Evolutionary conservation across 2,888 invertebrate genomes (phyloP).

Genomic region (Leistus spinibarbis): DNA sequence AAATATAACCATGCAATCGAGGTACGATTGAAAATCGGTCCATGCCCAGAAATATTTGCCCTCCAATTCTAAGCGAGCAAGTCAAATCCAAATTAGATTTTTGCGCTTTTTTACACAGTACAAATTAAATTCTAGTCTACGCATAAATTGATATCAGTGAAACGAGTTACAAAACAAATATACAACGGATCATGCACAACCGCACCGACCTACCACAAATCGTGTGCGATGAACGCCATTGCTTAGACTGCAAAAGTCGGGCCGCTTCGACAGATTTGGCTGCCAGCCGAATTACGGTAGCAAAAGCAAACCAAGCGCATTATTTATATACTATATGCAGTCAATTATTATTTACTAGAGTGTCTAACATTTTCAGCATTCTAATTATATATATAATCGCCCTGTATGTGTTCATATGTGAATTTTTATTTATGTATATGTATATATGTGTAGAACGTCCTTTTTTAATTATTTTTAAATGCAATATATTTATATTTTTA

Average conservation of each 20-base stretch:
- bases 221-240: slow-evolving; percentile 56
- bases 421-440: too few relatives aligned
- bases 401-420: too few relatives aligned
- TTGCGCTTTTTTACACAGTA: neutral
- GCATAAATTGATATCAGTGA: neutral
- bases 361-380: neutral
- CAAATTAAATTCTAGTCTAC: neutral
- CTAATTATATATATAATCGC: neutral
- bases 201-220: slow-evolving; percentile 55
- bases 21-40: slow-evolving; percentile 97
- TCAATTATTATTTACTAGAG: neutral
- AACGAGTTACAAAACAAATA: neutral
- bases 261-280: slow-evolving; percentile 57
- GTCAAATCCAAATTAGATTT: neutral
- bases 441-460: too few relatives aligned
- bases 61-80: slow-evolving; percentile 82
- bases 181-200: slow-evolving; percentile 46
- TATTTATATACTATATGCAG: neutral
- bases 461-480: too few relatives aligned
- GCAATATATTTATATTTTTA: too few relatives aligned
- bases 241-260: slow-evolving; percentile 56
- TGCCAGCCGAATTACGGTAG: slow-evolving; percentile 46
- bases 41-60: slow-evolving; percentile 95
- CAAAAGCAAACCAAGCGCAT: neutral
- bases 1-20: slow-evolving; percentile 91